Evolutionary conservation across 2,797 vertebrate genomes (phyloP).

Genomic region (Arvicola amphibius): DNA sequence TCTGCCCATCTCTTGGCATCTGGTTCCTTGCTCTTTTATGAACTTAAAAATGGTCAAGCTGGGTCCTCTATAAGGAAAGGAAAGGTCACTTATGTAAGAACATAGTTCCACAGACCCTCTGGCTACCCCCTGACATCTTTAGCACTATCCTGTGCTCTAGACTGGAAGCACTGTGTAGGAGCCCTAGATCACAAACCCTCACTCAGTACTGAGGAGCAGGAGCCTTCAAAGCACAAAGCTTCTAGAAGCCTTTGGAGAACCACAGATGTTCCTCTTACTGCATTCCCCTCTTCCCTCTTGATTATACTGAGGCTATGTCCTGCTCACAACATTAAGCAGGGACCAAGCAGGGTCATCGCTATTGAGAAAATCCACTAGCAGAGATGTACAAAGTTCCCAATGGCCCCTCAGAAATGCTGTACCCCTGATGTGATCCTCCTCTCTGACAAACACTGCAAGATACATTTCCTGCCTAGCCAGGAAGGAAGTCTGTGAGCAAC

Average conservation of each 20-base stretch:
- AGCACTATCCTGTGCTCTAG: accelerated
- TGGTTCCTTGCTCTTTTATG: not conserved
- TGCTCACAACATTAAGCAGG: not conserved
- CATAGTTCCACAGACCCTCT: not conserved
- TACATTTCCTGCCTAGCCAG: too few species aligned
- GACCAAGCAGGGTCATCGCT: not conserved
- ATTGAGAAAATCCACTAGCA: not conserved
- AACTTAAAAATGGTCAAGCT: not conserved
- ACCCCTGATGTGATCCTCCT: not conserved
- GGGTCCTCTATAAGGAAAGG: not conserved
- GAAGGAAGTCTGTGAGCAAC: not conserved
- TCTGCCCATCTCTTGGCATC: not conserved
- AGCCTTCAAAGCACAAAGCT: not conserved
- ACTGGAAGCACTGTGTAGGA: not conserved
- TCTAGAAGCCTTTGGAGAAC: not conserved
- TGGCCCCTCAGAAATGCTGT: too few species aligned
- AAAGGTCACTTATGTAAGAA: not conserved
- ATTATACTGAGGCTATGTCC: not conserved
- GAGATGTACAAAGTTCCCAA: not conserved
- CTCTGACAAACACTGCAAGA: not conserved
- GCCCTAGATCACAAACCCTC: not conserved
- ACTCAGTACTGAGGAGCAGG: not conserved
- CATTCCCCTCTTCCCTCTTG: not conserved
- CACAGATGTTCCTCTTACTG: too few species aligned
- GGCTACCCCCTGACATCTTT: accelerated